Evolutionary conservation across 2,888 invertebrate species (phyloP).

Genomic region (Polydrusus cervinus): DNA sequence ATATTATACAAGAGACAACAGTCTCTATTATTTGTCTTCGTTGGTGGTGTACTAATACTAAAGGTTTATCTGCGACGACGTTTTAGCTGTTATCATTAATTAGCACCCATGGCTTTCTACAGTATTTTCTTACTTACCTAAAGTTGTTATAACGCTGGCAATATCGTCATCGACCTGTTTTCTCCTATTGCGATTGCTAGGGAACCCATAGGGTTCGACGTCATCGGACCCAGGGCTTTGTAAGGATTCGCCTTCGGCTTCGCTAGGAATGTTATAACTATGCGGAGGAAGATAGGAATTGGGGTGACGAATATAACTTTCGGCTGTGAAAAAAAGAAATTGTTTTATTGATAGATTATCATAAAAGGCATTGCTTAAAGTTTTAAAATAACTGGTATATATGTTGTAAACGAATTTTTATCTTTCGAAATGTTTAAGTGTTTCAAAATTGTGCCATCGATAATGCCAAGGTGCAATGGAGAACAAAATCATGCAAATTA

Average conservation of each 20-base stretch:
- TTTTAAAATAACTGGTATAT: too few species aligned
- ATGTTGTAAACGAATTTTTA: too few species aligned
- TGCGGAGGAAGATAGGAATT: slow-evolving; percentile 85
- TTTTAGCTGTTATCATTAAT: too few species aligned
- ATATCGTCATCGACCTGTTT: slow-evolving; percentile 77
- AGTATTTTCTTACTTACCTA: slow-evolving; percentile 70
- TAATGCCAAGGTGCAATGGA: too few species aligned
- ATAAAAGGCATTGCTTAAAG: not conserved
- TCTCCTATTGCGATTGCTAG: slow-evolving; percentile 70
- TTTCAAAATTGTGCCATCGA: too few species aligned
- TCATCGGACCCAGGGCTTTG: slow-evolving; percentile 71
- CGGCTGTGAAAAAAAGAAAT: slow-evolving; percentile 64
- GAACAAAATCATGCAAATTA: not conserved
- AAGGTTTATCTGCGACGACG: too few species aligned
- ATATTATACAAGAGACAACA: slow-evolving; percentile 25
- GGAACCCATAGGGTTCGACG: slow-evolving; percentile 73
- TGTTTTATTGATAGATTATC: not conserved
- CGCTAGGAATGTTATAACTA: slow-evolving; percentile 79
- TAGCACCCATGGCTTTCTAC: too few species aligned
- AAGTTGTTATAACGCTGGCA: slow-evolving; percentile 80
- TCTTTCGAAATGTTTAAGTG: too few species aligned
- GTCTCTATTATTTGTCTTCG: too few species aligned
- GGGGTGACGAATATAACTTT: slow-evolving; percentile 87
- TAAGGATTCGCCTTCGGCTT: slow-evolving; percentile 76
- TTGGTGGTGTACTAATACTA: too few species aligned